Base-by-base conservation (phyloP, 2,113 vertebrate species). In the Pica pica region DNA sequence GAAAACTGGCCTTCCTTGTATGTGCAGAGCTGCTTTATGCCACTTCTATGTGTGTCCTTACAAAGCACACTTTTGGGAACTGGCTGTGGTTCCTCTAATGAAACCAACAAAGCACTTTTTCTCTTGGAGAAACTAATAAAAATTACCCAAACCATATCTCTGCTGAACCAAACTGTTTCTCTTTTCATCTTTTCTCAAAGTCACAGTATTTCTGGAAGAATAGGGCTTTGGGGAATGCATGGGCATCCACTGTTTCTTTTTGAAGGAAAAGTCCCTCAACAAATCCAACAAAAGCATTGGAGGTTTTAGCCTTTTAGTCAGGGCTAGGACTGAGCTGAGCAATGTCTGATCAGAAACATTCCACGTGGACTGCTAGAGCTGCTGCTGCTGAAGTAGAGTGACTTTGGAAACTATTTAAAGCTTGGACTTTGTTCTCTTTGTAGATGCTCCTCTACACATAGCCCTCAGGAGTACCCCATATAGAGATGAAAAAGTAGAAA, bases 401-500 rank as follows among this genome's bases (percentile, higher is more conserved):
- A 42, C 13, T 81, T 90, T 64, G 67, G 52, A 60, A 86, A 78
- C 41, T 78, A 64, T 92, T 70, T 93, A 96, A 96, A 96, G 85
- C 46, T 88, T 93, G 79, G 92, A 57, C 83, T 87, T 87, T 94
- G 80, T 95, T 96, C 71, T 95, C 60, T 94, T 94, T 96, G 42
- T 96, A 98, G 98, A 97, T 94, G 74, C 89, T 77, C 74, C 97
- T 91, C 82, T 97, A 74, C 97, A 97, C 74, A 70, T 98, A 90
- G 94, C 98, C 46, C 97, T 97, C n/a, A 97, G 98, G 68, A 96
- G 91, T 31, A 89, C 97, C 41, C 94, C 98, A 12, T 96, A 87
- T 53, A 96, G 94, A 94, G 97, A 97, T 30, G 96, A 96, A 67
- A 98, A 98, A 94, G 42, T 97, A 79, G 97, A 91, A 92, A 98